These are phyloP conservation scores for Betta splendens DNA, from an alignment of 2,797 vertebrate species.

Conservation along the genomic window DNA sequence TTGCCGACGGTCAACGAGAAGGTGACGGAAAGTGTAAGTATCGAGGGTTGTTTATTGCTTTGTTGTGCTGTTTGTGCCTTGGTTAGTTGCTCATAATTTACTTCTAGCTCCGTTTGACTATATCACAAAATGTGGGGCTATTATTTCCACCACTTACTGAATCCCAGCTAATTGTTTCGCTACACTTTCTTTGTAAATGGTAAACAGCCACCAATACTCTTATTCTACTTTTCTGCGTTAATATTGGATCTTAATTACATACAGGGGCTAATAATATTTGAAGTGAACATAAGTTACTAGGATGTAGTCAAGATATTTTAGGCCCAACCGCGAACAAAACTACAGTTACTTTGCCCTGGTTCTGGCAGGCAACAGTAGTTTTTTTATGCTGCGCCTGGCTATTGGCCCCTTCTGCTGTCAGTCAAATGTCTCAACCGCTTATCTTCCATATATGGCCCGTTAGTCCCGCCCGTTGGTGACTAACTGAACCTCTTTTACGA, in stretches of 20 bases:
- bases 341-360: slow-evolving; percentile 58
- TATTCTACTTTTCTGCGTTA: not conserved
- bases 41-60: not conserved
- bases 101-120: not conserved
- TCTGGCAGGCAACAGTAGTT: slow-evolving; percentile 65
- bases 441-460: slow-evolving; percentile 52
- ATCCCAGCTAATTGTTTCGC: slow-evolving; percentile 27
- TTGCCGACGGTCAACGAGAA: slow-evolving; percentile 94
- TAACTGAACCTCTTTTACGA: slow-evolving; percentile 20
- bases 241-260: not conserved
- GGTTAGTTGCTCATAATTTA: no score
- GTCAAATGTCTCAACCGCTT: slow-evolving; percentile 40
- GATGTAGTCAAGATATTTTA: slow-evolving; percentile 35
- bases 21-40: slow-evolving; percentile 94
- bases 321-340: slow-evolving; percentile 64
- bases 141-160: not conserved
- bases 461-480: slow-evolving; percentile 53
- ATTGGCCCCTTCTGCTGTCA: slow-evolving; percentile 63
- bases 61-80: no score
- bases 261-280: not conserved
- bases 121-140: not conserved
- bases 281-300: not conserved
- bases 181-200: slow-evolving; percentile 37
- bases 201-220: slow-evolving; percentile 58
- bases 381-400: not conserved